Evolutionary conservation across 2,888 invertebrate genomes (phyloP).

Genomic region (Eilema caniola): DNA sequence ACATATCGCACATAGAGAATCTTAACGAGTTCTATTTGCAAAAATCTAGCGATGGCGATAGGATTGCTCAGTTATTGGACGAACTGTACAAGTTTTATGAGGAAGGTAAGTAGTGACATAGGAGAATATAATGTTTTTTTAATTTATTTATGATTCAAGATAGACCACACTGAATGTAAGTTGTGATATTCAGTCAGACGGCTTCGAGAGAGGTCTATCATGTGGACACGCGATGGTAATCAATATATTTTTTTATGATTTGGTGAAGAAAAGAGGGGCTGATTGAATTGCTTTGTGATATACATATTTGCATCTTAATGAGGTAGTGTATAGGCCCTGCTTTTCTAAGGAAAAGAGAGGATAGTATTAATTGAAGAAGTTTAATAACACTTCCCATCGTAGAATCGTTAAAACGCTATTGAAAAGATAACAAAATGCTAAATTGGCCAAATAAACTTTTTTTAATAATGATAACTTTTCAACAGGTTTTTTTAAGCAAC

Average conservation of each 20-base stretch:
- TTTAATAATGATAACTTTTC: too few species aligned
- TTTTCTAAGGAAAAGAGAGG: not conserved
- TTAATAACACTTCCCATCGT: too few species aligned
- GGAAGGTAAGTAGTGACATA: slow-evolving; percentile 61
- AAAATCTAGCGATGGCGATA: slow-evolving; percentile 77
- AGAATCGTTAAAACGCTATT: not conserved
- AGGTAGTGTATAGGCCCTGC: too few species aligned
- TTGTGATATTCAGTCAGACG: not conserved
- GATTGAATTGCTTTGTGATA: too few species aligned
- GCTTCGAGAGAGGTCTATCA: not conserved
- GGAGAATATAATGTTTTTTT: not conserved
- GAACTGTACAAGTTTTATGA: slow-evolving; percentile 87
- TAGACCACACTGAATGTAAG: not conserved
- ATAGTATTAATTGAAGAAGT: too few species aligned
- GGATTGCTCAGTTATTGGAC: slow-evolving; percentile 85
- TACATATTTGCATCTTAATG: too few species aligned
- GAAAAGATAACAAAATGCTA: not conserved
- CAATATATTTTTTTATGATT: too few species aligned
- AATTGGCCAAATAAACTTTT: too few species aligned
- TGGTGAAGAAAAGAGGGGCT: not conserved
- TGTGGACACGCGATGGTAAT: not conserved
- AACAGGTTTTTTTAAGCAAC: too few species aligned
- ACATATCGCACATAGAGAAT: slow-evolving; percentile 87
- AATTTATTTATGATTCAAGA: not conserved
- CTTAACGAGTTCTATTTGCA: slow-evolving; percentile 89